Evolutionary conservation across 2,797 vertebrate species (phyloP).

Genomic region (Sarcoramphus papa): DNA sequence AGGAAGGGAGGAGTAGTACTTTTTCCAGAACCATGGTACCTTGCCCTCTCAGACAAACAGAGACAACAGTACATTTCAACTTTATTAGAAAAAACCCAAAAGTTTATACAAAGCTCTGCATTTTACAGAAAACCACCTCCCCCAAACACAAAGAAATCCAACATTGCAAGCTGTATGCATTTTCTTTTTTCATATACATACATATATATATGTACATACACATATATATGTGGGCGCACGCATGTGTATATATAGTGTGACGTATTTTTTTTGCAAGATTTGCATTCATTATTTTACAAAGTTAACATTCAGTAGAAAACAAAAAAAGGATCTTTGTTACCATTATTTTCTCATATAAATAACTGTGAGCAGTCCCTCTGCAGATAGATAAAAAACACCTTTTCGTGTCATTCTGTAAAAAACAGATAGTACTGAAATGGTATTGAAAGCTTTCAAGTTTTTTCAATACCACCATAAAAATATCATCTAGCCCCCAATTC

Average conservation of each 20-base stretch:
- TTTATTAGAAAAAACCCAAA: slow-evolving; percentile 66
- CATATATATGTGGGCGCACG: neutral
- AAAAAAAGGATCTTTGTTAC: slow-evolving; percentile 25
- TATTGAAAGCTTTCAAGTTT: slow-evolving; percentile 25
- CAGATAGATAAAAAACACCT: slow-evolving; percentile 53
- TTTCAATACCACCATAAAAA: slow-evolving; percentile 60
- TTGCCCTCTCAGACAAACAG: neutral
- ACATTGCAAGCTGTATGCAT: slow-evolving; percentile 46
- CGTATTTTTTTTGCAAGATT: slow-evolving; percentile 21
- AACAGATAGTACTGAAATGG: slow-evolving; percentile 58
- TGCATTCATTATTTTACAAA: slow-evolving; percentile 66
- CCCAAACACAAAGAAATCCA: slow-evolving; percentile 3
- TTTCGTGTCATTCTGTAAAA: slow-evolving; percentile 55
- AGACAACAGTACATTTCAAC: slow-evolving; percentile 28
- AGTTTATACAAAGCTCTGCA: slow-evolving; percentile 65
- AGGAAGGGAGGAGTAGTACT: neutral
- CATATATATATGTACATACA: slow-evolving; percentile 30
- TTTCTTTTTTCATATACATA: slow-evolving; percentile 38
- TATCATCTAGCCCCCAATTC: slow-evolving; percentile 44
- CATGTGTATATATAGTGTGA: slow-evolving; percentile 27
- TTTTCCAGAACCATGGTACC: neutral
- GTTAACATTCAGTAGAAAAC: slow-evolving; percentile 63
- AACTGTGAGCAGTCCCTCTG: slow-evolving; percentile 52
- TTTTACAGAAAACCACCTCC: slow-evolving; percentile 46
- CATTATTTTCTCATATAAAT: slow-evolving; percentile 64